Conservation (phyloP, 1,140 invertebrate species). For the Contarinia nasturtii region DNA sequence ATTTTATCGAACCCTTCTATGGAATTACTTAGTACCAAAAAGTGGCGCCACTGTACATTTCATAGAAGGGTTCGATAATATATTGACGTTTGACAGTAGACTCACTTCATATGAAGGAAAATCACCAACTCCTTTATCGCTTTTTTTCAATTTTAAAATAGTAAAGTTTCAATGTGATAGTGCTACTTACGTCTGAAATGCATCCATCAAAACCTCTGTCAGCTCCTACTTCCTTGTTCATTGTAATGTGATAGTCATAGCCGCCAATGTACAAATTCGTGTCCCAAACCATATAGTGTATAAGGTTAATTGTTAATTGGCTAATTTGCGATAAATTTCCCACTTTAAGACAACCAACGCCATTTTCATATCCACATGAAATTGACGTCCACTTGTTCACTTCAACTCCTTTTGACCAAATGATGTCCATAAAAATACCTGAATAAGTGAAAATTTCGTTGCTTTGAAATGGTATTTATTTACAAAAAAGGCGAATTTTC, state of each 20-base stretch:
- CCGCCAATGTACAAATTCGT: conserved; percentile 77
- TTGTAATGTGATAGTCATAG: conserved; percentile 45
- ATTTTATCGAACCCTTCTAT: too few species aligned
- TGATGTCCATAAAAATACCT: conserved; percentile 30
- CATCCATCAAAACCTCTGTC: conserved; percentile 65
- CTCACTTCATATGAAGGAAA: too few species aligned
- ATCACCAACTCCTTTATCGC: too few species aligned
- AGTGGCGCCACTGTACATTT: too few species aligned
- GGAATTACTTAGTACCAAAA: too few species aligned
- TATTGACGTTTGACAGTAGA: too few species aligned
- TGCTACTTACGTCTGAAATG: conserved; percentile 52
- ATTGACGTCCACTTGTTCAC: conserved; percentile 58
- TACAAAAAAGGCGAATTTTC: too few species aligned
- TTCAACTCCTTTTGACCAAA: conserved; percentile 40
- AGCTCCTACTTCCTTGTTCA: conserved; percentile 53
- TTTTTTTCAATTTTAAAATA: conserved; percentile 1
- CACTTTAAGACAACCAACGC: conserved; percentile 19
- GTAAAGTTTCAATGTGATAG: conserved; percentile 1
- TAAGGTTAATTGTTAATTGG: conserved; percentile 28
- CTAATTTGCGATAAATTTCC: conserved; percentile 24
- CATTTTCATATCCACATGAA: conserved; percentile 39
- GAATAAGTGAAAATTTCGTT: not conserved
- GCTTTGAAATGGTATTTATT: not conserved
- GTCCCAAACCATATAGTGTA: conserved; percentile 41
- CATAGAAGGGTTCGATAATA: too few species aligned